These are phyloP conservation scores for Oceanodroma leucorhoa DNA, from an alignment of 2,797 vertebrate species.

Conservation along the genomic window DNA sequence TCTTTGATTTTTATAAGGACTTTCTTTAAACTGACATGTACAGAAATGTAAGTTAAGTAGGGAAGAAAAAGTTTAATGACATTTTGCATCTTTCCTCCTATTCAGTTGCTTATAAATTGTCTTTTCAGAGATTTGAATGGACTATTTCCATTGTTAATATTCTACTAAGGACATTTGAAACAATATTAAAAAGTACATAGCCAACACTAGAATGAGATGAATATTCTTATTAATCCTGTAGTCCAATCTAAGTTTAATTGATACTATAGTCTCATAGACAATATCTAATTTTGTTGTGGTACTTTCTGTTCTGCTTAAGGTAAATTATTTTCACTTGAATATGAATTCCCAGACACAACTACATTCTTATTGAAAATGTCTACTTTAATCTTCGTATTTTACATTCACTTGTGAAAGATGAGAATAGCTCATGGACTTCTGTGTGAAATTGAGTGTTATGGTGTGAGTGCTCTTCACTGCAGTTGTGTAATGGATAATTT, in stretches of 20 bases:
- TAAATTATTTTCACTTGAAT: background rate
- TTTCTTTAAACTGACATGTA: background rate
- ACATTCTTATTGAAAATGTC: background rate
- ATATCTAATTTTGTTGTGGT: background rate
- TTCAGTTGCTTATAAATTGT: background rate
- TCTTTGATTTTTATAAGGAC: background rate
- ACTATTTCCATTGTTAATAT: background rate
- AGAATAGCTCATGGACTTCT: background rate
- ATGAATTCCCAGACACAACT: background rate
- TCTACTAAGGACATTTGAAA: background rate
- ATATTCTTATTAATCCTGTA: background rate
- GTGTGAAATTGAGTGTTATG: background rate
- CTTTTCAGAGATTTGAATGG: background rate
- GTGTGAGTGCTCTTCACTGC: background rate
- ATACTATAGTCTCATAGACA: background rate
- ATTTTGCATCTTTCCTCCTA: background rate
- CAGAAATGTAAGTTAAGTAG: background rate
- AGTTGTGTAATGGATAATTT: constrained; percentile 11
- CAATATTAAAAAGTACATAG: background rate
- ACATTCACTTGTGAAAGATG: background rate
- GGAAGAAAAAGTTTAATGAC: background rate
- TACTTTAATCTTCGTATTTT: background rate
- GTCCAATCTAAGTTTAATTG: background rate
- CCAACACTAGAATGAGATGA: background rate
- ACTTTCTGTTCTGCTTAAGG: background rate